These are phyloP conservation scores for Lichenostomus cassidix DNA, from an alignment of 2,113 vertebrate species.

Conservation along the genomic window DNA sequence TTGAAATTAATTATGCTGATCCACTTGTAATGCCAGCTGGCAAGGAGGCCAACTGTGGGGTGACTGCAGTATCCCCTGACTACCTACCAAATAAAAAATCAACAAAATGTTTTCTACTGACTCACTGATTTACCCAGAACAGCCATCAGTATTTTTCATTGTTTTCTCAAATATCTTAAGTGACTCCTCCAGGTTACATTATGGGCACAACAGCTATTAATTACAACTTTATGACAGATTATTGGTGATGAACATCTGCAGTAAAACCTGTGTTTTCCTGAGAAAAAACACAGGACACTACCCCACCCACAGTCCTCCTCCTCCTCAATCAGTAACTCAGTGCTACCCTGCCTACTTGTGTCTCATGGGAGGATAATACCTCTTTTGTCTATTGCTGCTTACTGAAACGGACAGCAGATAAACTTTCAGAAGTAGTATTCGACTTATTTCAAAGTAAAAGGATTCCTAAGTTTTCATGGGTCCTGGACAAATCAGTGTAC, in stretches of 20 bases:
- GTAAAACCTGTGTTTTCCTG: background rate
- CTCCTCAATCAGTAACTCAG: background rate
- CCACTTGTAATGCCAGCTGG: conserved; percentile 30
- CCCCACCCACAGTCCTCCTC: background rate
- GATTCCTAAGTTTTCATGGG: background rate
- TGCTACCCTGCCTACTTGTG: background rate
- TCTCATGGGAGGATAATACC: background rate
- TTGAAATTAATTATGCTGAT: conserved; percentile 49
- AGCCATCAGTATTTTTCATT: background rate
- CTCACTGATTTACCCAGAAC: background rate
- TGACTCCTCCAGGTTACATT: background rate
- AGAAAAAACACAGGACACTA: background rate
- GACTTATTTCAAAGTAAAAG: background rate
- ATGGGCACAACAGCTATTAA: background rate
- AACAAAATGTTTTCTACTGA: conserved; percentile 24
- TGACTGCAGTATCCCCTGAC: conserved; percentile 30
- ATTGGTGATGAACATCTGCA: background rate
- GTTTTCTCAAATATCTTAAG: background rate
- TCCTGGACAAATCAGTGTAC: background rate
- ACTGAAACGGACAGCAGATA: background rate
- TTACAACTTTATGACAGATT: background rate
- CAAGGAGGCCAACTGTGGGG: background rate
- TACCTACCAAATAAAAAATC: conserved; percentile 50
- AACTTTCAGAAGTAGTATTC: background rate
- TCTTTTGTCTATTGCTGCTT: background rate